A percentile compares a stretch with the other conserved stretches of the same genome.
phyloP scores from a whole-genome alignment of 1,140 invertebrate species.

The Ostrea edulis region DNA sequence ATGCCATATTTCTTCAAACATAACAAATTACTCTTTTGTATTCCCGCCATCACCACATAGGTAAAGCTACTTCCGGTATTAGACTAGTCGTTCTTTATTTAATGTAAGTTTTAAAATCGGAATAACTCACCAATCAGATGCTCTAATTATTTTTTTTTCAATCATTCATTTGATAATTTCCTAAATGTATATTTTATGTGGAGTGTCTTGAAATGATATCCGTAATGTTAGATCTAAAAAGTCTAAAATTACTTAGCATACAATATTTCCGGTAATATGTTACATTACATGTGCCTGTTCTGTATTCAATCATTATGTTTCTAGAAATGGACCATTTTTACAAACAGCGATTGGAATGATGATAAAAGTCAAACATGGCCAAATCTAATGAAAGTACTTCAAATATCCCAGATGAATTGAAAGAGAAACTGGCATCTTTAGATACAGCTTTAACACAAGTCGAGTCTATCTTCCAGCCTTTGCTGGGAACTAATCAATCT shows the following conservation, averaged over 20 bases:
- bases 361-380: constrained; percentile 17
- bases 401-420: constrained; percentile 67
- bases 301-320: too few species aligned
- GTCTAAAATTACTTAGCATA: neutral
- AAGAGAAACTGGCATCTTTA: constrained; percentile 68
- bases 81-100: neutral
- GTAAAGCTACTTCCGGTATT: neutral
- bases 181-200: too few species aligned
- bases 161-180: too few species aligned
- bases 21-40: neutral
- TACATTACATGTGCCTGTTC: too few species aligned
- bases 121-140: too few species aligned
- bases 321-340: too few species aligned
- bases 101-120: neutral
- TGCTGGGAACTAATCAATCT: constrained; percentile 60
- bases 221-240: neutral
- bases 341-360: neutral
- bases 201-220: too few species aligned
- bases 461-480: constrained; percentile 63
- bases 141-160: too few species aligned
- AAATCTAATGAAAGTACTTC: constrained; percentile 20
- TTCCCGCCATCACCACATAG: constrained; percentile 23
- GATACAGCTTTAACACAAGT: constrained; percentile 66
- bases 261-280: neutral
- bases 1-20: constrained; percentile 7